phyloP scores from a whole-genome alignment of 2,888 invertebrate species.

The Galerucella calmariensis region DNA sequence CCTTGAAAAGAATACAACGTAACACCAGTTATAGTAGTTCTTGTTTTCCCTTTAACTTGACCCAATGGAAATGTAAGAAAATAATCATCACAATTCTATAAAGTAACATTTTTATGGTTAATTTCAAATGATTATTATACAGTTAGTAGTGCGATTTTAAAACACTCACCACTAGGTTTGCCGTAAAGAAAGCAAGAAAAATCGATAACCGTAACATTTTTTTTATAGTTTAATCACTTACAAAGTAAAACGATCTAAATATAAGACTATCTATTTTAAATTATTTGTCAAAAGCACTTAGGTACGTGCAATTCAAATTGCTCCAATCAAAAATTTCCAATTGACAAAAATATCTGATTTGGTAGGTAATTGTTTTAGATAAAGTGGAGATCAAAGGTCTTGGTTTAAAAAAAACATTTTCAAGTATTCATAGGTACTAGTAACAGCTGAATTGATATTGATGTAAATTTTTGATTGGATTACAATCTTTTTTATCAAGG shows the following conservation, averaged over 20 bases:
- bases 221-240: background rate
- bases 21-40: slow-evolving; percentile 40
- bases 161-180: slow-evolving; percentile 8
- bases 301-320: background rate
- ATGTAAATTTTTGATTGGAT: background rate
- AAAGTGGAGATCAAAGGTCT: background rate
- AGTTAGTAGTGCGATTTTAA: background rate
- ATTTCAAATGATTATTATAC: background rate
- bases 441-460: background rate
- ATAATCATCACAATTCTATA: slow-evolving; percentile 27
- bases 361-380: background rate
- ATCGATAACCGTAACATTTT: background rate
- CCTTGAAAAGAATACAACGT: slow-evolving; percentile 48
- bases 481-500: no score
- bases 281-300: background rate
- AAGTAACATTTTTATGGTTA: background rate
- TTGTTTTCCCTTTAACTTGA: slow-evolving; percentile 40
- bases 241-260: background rate
- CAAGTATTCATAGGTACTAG: background rate
- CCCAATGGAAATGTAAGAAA: slow-evolving; percentile 42
- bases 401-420: background rate
- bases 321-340: background rate
- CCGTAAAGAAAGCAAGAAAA: background rate
- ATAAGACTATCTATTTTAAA: background rate
- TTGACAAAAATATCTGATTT: background rate